These are phyloP conservation scores for Aeoliscus strigatus DNA, from an alignment of 2,797 vertebrate genomes.

Conservation along the genomic window DNA sequence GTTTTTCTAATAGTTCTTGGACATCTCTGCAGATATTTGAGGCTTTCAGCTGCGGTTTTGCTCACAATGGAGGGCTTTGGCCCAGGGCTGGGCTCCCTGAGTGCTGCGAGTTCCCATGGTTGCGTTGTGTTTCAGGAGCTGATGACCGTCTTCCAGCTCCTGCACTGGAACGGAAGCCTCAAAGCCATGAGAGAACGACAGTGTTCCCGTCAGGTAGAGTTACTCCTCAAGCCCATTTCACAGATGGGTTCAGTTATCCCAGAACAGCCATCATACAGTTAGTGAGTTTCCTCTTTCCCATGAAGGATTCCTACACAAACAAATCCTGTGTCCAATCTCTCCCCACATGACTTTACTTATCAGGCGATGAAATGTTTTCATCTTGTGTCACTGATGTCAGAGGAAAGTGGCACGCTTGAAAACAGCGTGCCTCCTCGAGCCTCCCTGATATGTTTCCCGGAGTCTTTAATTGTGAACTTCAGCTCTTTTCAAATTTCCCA, in stretches of 20 bases:
- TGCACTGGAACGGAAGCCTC: conserved; percentile 97
- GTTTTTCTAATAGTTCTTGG: too few relatives aligned
- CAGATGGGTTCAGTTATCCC: conserved; percentile 12
- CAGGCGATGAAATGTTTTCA: background rate
- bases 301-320: conserved; percentile 3
- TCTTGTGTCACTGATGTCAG: background rate
- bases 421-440: too few relatives aligned
- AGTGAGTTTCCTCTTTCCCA: conserved; percentile 6
- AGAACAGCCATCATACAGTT: background rate
- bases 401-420: background rate
- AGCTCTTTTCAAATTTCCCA: too few relatives aligned
- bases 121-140: conserved; percentile 80
- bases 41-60: background rate
- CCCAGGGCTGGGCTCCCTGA: too few relatives aligned
- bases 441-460: too few relatives aligned
- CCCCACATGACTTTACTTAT: background rate
- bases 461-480: too few relatives aligned
- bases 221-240: conserved; percentile 4
- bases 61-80: too few relatives aligned
- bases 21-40: background rate
- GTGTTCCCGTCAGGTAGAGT: conserved; percentile 90
- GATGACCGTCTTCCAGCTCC: conserved; percentile 96
- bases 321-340: background rate
- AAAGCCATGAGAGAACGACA: conserved; percentile 97
- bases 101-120: background rate